Evolutionary conservation across 2,113 vertebrate species (phyloP).

Genomic region (Pteropus alecto): DNA sequence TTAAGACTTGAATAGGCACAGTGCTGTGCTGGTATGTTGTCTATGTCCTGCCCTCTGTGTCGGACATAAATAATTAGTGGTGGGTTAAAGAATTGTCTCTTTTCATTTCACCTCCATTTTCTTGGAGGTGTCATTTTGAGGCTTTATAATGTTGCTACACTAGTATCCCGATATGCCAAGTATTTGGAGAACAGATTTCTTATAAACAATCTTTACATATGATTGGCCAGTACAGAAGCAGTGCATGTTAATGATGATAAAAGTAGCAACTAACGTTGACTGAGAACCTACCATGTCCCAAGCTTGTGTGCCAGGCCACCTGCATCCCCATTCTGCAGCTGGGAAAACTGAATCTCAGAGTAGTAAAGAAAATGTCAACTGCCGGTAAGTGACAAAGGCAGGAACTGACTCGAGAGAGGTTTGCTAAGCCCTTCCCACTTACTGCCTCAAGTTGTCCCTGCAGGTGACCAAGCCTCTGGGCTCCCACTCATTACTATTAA

Average conservation of each 20-base stretch:
- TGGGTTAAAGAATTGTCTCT: neutral
- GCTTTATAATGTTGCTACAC: neutral
- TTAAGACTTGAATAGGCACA: neutral
- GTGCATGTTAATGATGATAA: neutral
- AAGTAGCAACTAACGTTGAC: neutral
- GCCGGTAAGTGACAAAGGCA: neutral
- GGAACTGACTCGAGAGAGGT: neutral
- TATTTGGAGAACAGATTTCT: neutral
- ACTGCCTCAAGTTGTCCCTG: neutral
- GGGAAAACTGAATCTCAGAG: neutral
- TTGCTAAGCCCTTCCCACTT: neutral
- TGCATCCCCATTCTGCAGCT: neutral
- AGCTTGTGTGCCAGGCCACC: neutral
- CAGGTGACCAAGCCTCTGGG: too few relatives aligned
- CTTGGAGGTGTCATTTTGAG: neutral
- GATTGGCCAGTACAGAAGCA: neutral
- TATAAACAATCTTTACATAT: neutral
- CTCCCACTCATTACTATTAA: neutral
- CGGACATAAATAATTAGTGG: neutral
- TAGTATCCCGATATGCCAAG: neutral
- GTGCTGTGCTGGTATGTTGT: accelerated
- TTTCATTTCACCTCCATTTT: neutral
- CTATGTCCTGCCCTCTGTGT: neutral
- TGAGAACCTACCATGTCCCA: neutral
- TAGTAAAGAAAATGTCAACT: neutral